Evolutionary conservation across 2,113 vertebrate species (phyloP).

Genomic region (Dipodomys stephensi): DNA sequence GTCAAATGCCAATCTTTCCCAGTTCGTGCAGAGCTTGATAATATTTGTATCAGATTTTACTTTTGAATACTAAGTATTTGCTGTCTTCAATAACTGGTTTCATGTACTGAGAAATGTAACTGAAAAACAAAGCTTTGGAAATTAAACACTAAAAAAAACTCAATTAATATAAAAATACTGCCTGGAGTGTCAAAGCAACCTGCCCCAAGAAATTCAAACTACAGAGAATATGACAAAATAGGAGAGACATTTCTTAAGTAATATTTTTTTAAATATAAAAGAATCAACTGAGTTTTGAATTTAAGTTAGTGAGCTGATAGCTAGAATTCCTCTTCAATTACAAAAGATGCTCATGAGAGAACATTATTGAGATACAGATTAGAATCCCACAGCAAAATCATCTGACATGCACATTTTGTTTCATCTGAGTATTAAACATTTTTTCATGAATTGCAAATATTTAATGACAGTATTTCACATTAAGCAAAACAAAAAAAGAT

Average conservation of each 20-base stretch:
- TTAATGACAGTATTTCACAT: neutral
- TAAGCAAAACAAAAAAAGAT: neutral
- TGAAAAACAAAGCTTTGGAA: neutral
- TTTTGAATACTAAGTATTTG: neutral
- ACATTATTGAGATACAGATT: neutral
- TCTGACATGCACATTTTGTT: neutral
- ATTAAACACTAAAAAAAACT: constrained; percentile 55
- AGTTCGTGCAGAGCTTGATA: neutral
- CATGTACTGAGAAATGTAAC: neutral
- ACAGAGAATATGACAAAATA: constrained; percentile 12
- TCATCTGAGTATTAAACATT: neutral
- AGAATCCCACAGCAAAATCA: neutral
- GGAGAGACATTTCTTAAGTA: constrained; percentile 9
- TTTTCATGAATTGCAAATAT: neutral
- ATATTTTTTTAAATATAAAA: neutral
- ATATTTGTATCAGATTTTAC: constrained; percentile 31
- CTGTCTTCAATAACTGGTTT: constrained; percentile 7
- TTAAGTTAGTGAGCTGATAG: neutral
- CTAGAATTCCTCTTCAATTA: neutral
- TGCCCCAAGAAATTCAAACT: neutral
- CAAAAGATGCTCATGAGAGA: neutral
- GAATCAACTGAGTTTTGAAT: neutral
- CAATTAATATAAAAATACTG: constrained; percentile 8
- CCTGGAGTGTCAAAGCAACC: neutral
- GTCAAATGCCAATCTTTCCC: neutral